A percentile compares a stretch with the other conserved stretches of the same genome.
phyloP scores from a whole-genome alignment of 2,797 vertebrate species.

The Hyperoplus lanceolatus region DNA sequence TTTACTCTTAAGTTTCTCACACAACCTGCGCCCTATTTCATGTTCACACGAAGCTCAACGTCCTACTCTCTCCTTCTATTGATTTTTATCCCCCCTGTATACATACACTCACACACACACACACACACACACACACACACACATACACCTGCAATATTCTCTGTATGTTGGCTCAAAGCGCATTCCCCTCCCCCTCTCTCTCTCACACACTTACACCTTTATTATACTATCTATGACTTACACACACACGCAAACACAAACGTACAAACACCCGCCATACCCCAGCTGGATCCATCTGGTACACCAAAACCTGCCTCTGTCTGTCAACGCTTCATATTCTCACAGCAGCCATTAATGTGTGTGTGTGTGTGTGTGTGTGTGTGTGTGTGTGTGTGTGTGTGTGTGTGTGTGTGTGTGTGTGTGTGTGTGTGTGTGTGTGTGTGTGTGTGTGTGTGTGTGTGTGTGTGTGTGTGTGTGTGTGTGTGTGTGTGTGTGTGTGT shows the following conservation, averaged over 20 bases:
- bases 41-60: not conserved
- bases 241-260: not conserved
- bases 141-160: slow-evolving; percentile 21
- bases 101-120: not conserved
- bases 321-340: slow-evolving; percentile 23
- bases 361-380: not conserved
- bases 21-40: not conserved
- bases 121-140: slow-evolving; percentile 8
- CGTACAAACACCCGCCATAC: not conserved
- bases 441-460: slow-evolving; percentile 4
- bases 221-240: too few species aligned
- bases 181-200: not conserved
- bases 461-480: not conserved
- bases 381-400: slow-evolving; percentile 4
- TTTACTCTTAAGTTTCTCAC: not conserved
- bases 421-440: slow-evolving; percentile 34
- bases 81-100: not conserved
- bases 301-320: slow-evolving; percentile 26
- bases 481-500: not conserved
- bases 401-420: not conserved
- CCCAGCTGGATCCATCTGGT: slow-evolving; percentile 30
- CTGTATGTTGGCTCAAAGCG: slow-evolving; percentile 11
- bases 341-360: slow-evolving; percentile 19
- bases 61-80: not conserved
- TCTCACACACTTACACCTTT: too few species aligned